Evolutionary conservation across 2,888 invertebrate genomes (phyloP).

Genomic region (Sarcophaga carnaria): DNA sequence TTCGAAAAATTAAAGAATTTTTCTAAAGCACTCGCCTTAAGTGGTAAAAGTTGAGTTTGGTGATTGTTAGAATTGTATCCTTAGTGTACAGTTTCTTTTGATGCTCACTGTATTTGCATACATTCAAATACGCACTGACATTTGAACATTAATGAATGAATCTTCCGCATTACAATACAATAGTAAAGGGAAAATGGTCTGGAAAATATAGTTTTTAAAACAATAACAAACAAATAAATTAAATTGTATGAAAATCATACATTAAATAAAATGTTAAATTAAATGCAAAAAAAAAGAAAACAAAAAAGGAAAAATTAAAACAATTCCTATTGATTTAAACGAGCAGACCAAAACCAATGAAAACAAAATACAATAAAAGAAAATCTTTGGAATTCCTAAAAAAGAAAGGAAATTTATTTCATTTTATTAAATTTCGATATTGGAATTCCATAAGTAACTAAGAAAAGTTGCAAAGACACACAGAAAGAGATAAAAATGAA

Average conservation of each 20-base stretch:
- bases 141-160: no score
- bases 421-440: neutral
- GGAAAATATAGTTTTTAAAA: no score
- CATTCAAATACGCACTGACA: no score
- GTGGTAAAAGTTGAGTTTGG: no score
- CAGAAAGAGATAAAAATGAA: neutral
- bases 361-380: neutral
- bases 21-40: no score
- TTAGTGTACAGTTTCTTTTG: no score
- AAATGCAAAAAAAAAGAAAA: neutral
- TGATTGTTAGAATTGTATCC: no score
- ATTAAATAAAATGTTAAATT: slow-evolving; percentile 21
- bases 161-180: no score
- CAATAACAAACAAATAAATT: slow-evolving; percentile 50
- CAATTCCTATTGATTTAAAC: neutral
- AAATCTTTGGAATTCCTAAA: neutral
- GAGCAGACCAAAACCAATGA: neutral
- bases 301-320: neutral
- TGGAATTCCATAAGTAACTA: neutral
- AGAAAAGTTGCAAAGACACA: neutral
- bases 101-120: no score
- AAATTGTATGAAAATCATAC: slow-evolving; percentile 27
- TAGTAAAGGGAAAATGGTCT: no score
- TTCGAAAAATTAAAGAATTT: no score
- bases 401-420: neutral